phyloP scores from a whole-genome alignment of 2,113 vertebrate species.

The Tinamus guttatus region DNA sequence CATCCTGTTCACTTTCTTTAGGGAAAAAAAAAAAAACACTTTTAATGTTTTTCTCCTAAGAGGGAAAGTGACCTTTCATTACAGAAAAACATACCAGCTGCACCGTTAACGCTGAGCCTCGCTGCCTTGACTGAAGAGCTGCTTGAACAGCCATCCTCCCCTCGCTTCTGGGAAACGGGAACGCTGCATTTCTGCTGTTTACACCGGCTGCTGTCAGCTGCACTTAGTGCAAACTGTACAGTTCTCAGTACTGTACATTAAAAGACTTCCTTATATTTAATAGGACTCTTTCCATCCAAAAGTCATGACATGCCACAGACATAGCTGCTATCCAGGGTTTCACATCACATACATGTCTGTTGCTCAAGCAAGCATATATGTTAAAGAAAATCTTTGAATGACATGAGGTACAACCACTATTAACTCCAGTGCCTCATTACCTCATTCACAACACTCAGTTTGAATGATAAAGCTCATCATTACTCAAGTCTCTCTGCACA shows the following conservation, averaged over 20 bases:
- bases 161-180: not conserved
- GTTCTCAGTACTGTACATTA: not conserved
- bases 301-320: not conserved
- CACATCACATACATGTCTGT: not conserved
- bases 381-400: not conserved
- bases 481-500: not conserved
- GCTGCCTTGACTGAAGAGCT: constrained; percentile 11
- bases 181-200: not conserved
- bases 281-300: not conserved
- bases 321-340: not conserved
- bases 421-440: not conserved
- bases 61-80: constrained; percentile 25
- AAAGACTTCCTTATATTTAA: not conserved
- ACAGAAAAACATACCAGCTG: constrained; percentile 13
- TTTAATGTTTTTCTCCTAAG: not conserved
- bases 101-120: not conserved
- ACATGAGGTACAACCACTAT: not conserved
- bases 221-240: not conserved
- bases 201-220: not conserved
- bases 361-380: not conserved
- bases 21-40: not conserved
- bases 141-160: not conserved
- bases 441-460: not conserved
- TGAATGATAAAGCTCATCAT: not conserved
- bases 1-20: not conserved